Percentiles rank a stretch among this genome's conserved stretches.
Conservation (phyloP, 2,113 vertebrate species). For the Diphyllodes magnificus region DNA sequence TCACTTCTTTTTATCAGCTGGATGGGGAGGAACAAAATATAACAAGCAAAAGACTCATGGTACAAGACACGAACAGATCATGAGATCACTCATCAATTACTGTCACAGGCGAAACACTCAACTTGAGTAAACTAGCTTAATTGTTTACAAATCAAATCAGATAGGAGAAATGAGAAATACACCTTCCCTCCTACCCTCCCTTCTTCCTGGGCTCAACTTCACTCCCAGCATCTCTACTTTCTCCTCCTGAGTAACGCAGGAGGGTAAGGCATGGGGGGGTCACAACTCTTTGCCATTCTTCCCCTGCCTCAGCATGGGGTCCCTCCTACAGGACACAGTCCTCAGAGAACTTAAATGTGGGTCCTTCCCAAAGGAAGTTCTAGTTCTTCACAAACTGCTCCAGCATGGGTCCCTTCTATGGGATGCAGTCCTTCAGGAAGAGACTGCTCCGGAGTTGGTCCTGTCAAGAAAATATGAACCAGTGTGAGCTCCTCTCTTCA, state of each 20-base stretch:
- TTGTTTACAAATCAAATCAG: neutral
- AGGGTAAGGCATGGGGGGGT: accelerated
- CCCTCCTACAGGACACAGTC: neutral
- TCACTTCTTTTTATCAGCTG: neutral
- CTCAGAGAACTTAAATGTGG: accelerated
- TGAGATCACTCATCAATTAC: neutral
- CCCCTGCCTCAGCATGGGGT: accelerated
- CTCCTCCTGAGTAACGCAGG: neutral
- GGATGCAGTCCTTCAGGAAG: neutral
- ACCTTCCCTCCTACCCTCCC: accelerated
- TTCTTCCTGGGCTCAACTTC: neutral
- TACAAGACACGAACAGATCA: accelerated
- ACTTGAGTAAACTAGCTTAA: neutral
- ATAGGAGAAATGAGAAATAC: neutral
- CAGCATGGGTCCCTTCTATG: neutral
- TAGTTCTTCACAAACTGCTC: neutral
- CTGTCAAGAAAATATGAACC: neutral
- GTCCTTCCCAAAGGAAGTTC: neutral
- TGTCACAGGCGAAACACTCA: neutral
- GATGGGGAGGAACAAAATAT: neutral
- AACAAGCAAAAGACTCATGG: neutral
- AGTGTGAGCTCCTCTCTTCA: neutral
- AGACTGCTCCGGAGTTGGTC: accelerated
- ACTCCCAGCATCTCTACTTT: neutral
- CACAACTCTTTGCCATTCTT: neutral